A percentile compares a stretch with the other conserved stretches of the same genome.
Conservation (phyloP, 2,113 vertebrate species). For the Hassar affinis region DNA sequence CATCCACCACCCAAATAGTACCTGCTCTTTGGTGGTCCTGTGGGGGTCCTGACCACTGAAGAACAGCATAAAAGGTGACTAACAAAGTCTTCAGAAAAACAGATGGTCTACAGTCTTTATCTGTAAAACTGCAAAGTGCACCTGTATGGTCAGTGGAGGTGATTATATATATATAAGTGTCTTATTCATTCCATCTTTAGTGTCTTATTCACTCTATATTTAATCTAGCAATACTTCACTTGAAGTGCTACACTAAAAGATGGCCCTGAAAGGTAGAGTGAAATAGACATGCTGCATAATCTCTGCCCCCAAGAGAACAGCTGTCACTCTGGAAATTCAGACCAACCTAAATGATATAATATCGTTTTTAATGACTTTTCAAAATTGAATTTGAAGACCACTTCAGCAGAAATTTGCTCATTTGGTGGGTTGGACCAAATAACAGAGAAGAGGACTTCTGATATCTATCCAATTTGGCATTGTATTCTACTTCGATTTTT, state of each 20-base stretch:
- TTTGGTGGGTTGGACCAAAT: constrained; percentile 55
- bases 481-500: constrained; percentile 67
- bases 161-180: no score
- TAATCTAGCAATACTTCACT: background rate
- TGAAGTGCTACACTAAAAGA: background rate
- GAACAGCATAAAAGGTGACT: no score
- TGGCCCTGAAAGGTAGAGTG: constrained; percentile 14
- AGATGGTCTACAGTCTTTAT: no score
- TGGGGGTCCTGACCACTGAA: no score
- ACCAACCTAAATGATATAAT: constrained; percentile 58
- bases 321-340: constrained; percentile 50
- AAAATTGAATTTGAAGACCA: constrained; percentile 64
- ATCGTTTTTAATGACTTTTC: constrained; percentile 65
- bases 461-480: constrained; percentile 56
- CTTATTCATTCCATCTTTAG: background rate
- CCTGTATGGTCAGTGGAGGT: no score
- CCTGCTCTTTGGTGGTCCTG: no score
- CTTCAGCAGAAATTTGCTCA: constrained; percentile 61
- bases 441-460: constrained; percentile 38
- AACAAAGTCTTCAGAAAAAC: no score
- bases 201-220: background rate
- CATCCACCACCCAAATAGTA: no score
- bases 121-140: no score
- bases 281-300: constrained; percentile 64
- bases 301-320: constrained; percentile 50